Evolutionary conservation across 2,797 vertebrate genomes (phyloP).

Genomic region (Pagetopsis macropterus): DNA sequence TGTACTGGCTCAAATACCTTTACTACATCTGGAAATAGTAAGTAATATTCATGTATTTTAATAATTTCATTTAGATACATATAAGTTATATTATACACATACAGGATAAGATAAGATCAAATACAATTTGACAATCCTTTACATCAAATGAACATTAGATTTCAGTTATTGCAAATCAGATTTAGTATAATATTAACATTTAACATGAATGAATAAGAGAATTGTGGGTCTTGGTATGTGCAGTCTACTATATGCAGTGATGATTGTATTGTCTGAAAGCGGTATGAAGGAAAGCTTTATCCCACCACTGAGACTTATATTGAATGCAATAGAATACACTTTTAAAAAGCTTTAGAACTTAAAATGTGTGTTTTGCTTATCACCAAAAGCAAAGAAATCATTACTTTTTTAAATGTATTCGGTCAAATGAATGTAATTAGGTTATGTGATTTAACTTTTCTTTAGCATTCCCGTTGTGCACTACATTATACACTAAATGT

Average conservation of each 20-base stretch:
- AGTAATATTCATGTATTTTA: background rate
- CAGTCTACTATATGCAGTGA: background rate
- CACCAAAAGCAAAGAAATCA: background rate
- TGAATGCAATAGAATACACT: background rate
- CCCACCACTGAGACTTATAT: background rate
- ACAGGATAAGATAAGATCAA: background rate
- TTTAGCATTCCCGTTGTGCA: background rate
- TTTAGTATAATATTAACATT: too few relatives aligned
- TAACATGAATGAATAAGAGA: background rate
- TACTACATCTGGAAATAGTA: background rate
- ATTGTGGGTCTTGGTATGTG: background rate
- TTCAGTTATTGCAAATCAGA: too few relatives aligned
- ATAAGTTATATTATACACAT: background rate
- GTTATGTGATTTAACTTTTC: background rate
- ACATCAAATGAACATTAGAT: background rate
- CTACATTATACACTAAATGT: background rate
- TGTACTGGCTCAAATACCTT: background rate
- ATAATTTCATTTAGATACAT: background rate
- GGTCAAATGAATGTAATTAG: background rate
- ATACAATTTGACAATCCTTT: background rate
- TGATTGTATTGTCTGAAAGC: constrained; percentile 5
- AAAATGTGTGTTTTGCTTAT: background rate
- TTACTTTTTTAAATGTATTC: background rate
- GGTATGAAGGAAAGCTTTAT: background rate
- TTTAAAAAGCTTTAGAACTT: background rate